Base-by-base conservation (phyloP, 2,113 vertebrate genomes). In the Malurus melanocephalus region DNA sequence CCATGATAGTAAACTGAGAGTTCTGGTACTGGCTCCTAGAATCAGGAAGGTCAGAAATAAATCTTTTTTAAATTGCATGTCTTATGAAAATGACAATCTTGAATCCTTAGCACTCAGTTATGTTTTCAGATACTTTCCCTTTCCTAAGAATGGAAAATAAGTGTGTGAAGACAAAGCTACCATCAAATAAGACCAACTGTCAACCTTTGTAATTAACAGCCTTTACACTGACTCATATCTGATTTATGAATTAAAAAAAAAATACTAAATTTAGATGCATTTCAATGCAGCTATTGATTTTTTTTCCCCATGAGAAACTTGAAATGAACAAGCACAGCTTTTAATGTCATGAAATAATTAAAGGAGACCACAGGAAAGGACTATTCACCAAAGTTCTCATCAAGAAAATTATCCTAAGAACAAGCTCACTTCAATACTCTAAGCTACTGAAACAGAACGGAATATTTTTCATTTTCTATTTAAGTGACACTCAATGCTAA, bases 271-370 rank as follows among this genome's bases (percentile, higher is more conserved):
- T 38, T 28, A 77, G 77, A 68, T 55, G 6, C 8, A 43, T 69
- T 60, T 87, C 33, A 78, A 88, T 18, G 32, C 42, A 85, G 3
- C 7, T 51, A 61, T 65, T 40, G 30, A 57, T 17, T 38, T 59
- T 64, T 33, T 40, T 86, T 78, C 18, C 32, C 14, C 15, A 85
- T 84, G 21, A 35, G 52, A 94, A 94, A 88, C 35, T 71, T 69
- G 35, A 89, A 80, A 85, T 82, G 33, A 81, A 12, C 35, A 80
- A 80, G 16, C 38, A 60, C 40, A 88, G 55, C 33, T 45, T 86
- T 75, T 85, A 93, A 67, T 48, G 17, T 52, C 89, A 92, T 89
- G 74, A 95, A 94, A 92, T 90, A 90, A 94, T 85, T 84, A 90
- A 90, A 89, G 23, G 51, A 95, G 59, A 86, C 35, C 45, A 43